Percentiles rank a stretch among this genome's conserved stretches.
phyloP scores from a whole-genome alignment of 1,140 invertebrate genomes.

The Eueides isabella region DNA sequence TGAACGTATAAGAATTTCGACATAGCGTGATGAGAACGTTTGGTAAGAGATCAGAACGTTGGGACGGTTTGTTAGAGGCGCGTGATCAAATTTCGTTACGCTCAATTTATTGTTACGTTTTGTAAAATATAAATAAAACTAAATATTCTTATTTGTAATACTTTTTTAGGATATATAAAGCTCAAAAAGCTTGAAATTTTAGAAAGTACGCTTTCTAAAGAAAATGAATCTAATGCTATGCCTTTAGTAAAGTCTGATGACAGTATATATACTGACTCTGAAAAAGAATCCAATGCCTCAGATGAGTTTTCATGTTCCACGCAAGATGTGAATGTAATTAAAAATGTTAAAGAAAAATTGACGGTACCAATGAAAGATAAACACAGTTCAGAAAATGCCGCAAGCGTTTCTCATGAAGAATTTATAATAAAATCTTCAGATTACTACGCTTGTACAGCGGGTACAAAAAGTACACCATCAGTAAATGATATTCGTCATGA shows the following conservation, averaged over 20 bases:
- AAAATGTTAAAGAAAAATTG: background rate
- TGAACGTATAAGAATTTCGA: too few species aligned
- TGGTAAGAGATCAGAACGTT: too few species aligned
- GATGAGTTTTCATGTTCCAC: slow-evolving; percentile 55
- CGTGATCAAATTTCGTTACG: too few species aligned
- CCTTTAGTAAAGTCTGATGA: slow-evolving; percentile 56
- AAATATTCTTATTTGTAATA: slow-evolving; percentile 19
- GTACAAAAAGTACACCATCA: background rate
- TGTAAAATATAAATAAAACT: too few species aligned
- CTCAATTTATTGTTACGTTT: too few species aligned
- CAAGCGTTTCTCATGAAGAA: slow-evolving; percentile 16
- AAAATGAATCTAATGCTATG: slow-evolving; percentile 47
- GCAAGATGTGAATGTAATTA: slow-evolving; percentile 43
- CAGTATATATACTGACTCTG: slow-evolving; percentile 72
- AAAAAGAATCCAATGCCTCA: slow-evolving; percentile 71
- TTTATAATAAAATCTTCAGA: background rate
- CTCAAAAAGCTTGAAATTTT: slow-evolving; percentile 80
- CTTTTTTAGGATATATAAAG: slow-evolving; percentile 82
- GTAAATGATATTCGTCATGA: background rate
- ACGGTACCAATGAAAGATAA: background rate
- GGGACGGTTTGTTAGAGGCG: too few species aligned
- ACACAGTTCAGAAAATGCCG: background rate
- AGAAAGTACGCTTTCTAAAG: slow-evolving; percentile 64
- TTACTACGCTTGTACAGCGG: slow-evolving; percentile 7
- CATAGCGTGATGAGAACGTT: too few species aligned